Percentiles rank a stretch among this genome's conserved stretches.
Evolutionary conservation across 1,140 invertebrate species (phyloP).

Genomic region (Drosophila guanche): DNA sequence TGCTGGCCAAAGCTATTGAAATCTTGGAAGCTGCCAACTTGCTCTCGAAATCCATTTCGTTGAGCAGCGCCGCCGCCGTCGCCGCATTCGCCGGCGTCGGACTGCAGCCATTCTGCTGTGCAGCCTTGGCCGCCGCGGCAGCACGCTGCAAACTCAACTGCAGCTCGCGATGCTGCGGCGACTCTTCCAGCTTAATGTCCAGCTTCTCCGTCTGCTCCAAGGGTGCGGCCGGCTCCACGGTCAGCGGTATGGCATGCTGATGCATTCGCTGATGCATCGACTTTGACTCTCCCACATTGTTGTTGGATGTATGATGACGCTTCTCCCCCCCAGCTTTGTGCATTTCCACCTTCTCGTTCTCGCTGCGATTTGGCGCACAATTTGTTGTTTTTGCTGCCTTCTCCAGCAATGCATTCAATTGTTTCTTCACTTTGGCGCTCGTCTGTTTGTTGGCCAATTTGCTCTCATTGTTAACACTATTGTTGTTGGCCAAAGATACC

Average conservation of each 20-base stretch:
- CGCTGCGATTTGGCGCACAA: slow-evolving; percentile 1
- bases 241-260: slow-evolving; percentile 76
- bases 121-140: slow-evolving; percentile 38
- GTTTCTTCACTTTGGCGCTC: slow-evolving; percentile 78
- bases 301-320: slow-evolving; percentile 23
- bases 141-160: slow-evolving; percentile 68
- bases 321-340: slow-evolving; percentile 46
- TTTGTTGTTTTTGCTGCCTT: slow-evolving; percentile 59
- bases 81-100: slow-evolving; percentile 12
- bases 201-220: slow-evolving; percentile 80
- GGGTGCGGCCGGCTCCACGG: slow-evolving; percentile 77
- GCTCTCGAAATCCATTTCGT: slow-evolving; percentile 79
- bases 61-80: slow-evolving; percentile 25
- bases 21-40: slow-evolving; percentile 79
- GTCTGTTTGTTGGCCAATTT: slow-evolving; percentile 67
- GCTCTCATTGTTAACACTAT: slow-evolving; percentile 39
- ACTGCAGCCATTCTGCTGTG: slow-evolving; percentile 35
- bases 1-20: slow-evolving; percentile 61
- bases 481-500: slow-evolving; percentile 26
- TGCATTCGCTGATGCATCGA: slow-evolving; percentile 64
- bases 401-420: slow-evolving; percentile 75
- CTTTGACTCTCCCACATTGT: slow-evolving; percentile 31
- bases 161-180: slow-evolving; percentile 68
- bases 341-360: slow-evolving; percentile 17
- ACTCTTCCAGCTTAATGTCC: slow-evolving; percentile 78